Evolutionary conservation across 1,140 invertebrate species (phyloP).

Genomic region (Drosophila azteca): DNA sequence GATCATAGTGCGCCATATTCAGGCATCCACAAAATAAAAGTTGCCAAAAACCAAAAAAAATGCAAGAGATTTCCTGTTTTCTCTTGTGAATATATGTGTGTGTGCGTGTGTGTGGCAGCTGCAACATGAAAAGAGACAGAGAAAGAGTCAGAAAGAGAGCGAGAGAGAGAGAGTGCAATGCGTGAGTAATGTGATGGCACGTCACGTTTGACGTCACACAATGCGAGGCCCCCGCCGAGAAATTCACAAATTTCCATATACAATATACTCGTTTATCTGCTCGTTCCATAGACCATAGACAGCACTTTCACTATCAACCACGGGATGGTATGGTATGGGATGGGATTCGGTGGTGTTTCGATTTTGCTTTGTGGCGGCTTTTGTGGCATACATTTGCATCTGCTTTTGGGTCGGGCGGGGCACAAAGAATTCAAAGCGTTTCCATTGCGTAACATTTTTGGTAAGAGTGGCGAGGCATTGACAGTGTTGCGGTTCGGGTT

Average conservation of each 20-base stretch:
- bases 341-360: no score
- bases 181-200: conserved; percentile 49
- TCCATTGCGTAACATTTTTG: conserved; percentile 32
- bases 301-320: conserved; percentile 68
- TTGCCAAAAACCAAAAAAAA: conserved; percentile 55
- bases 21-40: conserved; percentile 59
- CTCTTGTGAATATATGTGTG: no score
- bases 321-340: background rate
- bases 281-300: conserved; percentile 39
- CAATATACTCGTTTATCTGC: conserved; percentile 9
- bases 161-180: conserved; percentile 24
- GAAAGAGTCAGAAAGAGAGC: conserved; percentile 22
- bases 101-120: conserved; percentile 33
- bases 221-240: conserved; percentile 46
- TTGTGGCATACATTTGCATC: conserved; percentile 57
- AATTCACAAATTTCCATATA: conserved; percentile 61
- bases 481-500: background rate
- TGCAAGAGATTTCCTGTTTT: conserved; percentile 64
- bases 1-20: conserved; percentile 71
- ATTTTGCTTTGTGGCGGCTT: conserved; percentile 7
- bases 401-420: conserved; percentile 30
- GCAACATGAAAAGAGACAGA: conserved; percentile 34
- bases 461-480: conserved; percentile 4
- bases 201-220: conserved; percentile 69
- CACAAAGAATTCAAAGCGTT: conserved; percentile 56